phyloP scores from a whole-genome alignment of 2,888 invertebrate species.

The Oscheius sp. region DNA sequence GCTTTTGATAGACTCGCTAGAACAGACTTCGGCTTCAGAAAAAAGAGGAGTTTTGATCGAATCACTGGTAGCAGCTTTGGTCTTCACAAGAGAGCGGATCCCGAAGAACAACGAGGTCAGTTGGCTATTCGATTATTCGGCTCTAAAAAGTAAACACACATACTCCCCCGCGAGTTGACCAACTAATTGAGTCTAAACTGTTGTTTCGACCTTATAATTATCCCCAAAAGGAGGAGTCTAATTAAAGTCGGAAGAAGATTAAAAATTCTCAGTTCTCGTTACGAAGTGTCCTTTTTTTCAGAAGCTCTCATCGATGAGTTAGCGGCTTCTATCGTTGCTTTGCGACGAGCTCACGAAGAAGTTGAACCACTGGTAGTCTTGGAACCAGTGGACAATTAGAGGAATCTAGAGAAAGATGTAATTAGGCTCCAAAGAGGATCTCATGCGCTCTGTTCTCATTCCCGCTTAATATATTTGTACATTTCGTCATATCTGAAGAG shows the following conservation, averaged over 20 bases:
- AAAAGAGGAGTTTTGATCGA: conserved; percentile 49
- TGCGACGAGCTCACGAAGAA: conserved; percentile 33
- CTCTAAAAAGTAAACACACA: neutral
- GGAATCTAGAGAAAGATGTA: neutral
- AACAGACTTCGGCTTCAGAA: conserved; percentile 43
- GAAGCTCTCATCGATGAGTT: conserved; percentile 42
- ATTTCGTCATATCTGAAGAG: conserved; percentile 10
- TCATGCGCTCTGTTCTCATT: conserved; percentile 4
- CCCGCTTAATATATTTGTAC: conserved; percentile 19
- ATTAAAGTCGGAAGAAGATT: no score
- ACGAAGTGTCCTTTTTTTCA: conserved; percentile 27
- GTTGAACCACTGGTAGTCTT: conserved; percentile 1
- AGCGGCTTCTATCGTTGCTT: conserved; percentile 41
- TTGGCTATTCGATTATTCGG: neutral
- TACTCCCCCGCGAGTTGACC: neutral
- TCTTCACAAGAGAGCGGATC: conserved; percentile 32
- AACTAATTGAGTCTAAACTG: neutral
- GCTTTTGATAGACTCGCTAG: conserved; percentile 50
- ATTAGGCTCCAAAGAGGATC: conserved; percentile 3
- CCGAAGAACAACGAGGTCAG: conserved; percentile 23
- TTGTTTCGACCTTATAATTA: no score
- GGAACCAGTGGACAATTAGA: neutral
- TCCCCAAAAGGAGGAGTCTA: neutral
- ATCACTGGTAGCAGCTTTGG: conserved; percentile 48
- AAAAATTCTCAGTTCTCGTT: no score